A percentile compares a stretch with the other conserved stretches of the same genome.
These are phyloP conservation scores for Lysandra bellargus DNA, from an alignment of 2,888 invertebrate genomes.

Conservation along the genomic window DNA sequence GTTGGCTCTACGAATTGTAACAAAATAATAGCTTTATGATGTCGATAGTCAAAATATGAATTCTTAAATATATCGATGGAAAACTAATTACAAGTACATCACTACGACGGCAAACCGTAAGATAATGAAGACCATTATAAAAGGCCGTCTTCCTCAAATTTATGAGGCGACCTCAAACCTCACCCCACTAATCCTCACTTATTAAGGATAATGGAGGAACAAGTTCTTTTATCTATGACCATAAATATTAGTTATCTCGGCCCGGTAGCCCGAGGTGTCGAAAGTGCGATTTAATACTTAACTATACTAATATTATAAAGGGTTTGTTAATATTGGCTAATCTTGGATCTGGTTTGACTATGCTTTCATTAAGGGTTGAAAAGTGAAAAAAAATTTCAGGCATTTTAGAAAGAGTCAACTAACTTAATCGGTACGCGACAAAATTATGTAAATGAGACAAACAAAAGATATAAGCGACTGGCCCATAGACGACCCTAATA, in stretches of 20 bases:
- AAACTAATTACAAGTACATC: slow-evolving; percentile 14
- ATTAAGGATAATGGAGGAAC: slow-evolving; percentile 77
- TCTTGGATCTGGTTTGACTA: neutral
- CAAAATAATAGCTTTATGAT: too few relatives aligned
- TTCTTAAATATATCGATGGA: neutral
- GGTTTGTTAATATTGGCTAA: slow-evolving; percentile 44
- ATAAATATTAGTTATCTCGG: slow-evolving; percentile 65
- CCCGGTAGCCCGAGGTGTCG: slow-evolving; percentile 64
- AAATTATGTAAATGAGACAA: too few relatives aligned
- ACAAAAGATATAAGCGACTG: too few relatives aligned
- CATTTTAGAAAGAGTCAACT: too few relatives aligned
- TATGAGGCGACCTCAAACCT: slow-evolving; percentile 63
- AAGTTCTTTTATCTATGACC: slow-evolving; percentile 71
- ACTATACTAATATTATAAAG: slow-evolving; percentile 56
- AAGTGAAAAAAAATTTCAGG: too few relatives aligned
- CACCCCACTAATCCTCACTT: slow-evolving; percentile 76
- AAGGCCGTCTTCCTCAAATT: slow-evolving; percentile 67
- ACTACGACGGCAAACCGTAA: slow-evolving; percentile 54
- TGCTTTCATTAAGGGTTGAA: neutral
- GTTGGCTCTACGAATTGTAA: too few relatives aligned
- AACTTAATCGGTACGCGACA: too few relatives aligned
- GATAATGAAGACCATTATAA: slow-evolving; percentile 69
- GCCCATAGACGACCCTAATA: too few relatives aligned
- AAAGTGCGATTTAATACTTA: slow-evolving; percentile 57
- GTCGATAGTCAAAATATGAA: too few relatives aligned